Evolutionary conservation across 2,113 vertebrate species (phyloP).

Genomic region (Triplophysa rosa): DNA sequence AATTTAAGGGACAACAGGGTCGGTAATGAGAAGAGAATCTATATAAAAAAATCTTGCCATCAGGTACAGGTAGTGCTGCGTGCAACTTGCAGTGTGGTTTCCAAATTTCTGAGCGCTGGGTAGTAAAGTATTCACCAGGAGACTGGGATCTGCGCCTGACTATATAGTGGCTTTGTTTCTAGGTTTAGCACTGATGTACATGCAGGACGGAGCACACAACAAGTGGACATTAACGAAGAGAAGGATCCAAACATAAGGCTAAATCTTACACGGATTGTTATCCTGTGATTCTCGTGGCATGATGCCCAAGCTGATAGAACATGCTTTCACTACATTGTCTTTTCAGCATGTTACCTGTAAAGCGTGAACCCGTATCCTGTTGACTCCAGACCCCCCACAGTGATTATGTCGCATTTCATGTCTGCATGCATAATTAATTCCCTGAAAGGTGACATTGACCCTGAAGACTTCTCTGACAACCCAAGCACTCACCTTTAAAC

Average conservation of each 20-base stretch:
- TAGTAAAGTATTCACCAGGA: no score
- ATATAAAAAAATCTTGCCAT: constrained; percentile 13
- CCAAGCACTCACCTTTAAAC: constrained; percentile 27
- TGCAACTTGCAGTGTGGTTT: no score
- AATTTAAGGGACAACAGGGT: constrained; percentile 20
- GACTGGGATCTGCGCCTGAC: no score
- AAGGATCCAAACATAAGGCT: neutral
- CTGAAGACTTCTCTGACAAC: constrained; percentile 11
- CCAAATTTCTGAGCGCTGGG: no score
- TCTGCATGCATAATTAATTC: constrained; percentile 54
- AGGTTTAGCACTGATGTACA: neutral
- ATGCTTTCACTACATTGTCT: constrained; percentile 26
- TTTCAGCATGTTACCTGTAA: constrained; percentile 24
- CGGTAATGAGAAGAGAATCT: constrained; percentile 17
- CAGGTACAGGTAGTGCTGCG: neutral
- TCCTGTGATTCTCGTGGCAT: neutral
- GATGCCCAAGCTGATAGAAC: constrained; percentile 9
- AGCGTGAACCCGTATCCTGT: constrained; percentile 29
- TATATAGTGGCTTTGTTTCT: no score
- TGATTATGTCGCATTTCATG: constrained; percentile 14
- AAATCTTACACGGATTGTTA: neutral
- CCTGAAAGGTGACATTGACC: constrained; percentile 39
- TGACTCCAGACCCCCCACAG: constrained; percentile 24
- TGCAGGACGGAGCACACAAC: constrained; percentile 24
- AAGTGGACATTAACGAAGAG: constrained; percentile 38